Evolutionary conservation across 2,113 vertebrate genomes (phyloP), one percentile per base, ranked within the genome.

Genomic region (Gavia stellata): DNA sequence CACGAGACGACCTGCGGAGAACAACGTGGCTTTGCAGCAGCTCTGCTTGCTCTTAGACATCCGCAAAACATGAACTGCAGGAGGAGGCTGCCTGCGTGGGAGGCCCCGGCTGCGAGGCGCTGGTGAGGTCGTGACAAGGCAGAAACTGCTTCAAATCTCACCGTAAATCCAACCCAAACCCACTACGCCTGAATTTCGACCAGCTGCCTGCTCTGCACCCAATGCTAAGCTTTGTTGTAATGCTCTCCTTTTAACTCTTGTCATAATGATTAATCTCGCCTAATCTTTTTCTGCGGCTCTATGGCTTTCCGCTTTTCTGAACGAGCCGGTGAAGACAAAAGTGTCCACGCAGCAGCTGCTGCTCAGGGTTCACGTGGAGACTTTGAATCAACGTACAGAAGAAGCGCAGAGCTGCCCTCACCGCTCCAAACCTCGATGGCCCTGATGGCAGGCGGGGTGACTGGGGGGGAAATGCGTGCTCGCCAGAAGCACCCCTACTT

Each of bases 401-500:
- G 20, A n/a, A 17, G 17, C 1, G 6, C 50, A 13, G 66, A 47
- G 56, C 47, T 29, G 38, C 63, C 45, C 25, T 31, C 36, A 2
- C 20, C 3, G 0, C 34, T 59, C 55, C 73, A 21, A 45, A 58
- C 25, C 26, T 21, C 19, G 1, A 4, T 0, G 7, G 36, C 33
- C 29, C 21, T 3, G 5, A 25, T 1, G 34, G 56, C 67, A 9
- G 25, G 31, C 31, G 24, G 25, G 33, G 58, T 1, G 7, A 20
- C 8, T 0, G 6, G 33, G 47, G 53, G 4, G 47, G 53, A 3
- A 24, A 63, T 3, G 2, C 3, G 3, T 19, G 36, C n/a, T 34
- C 4, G 5, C 26, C 3, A 33, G 21, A 7, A 16, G 34, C 34
- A 33, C 65, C 33, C 65, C 65, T 4, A 16, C 31, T 42, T 61